These are phyloP conservation scores for Petrocephalus microphthalmus DNA, from an alignment of 2,113 vertebrate genomes.

Conservation along the genomic window DNA sequence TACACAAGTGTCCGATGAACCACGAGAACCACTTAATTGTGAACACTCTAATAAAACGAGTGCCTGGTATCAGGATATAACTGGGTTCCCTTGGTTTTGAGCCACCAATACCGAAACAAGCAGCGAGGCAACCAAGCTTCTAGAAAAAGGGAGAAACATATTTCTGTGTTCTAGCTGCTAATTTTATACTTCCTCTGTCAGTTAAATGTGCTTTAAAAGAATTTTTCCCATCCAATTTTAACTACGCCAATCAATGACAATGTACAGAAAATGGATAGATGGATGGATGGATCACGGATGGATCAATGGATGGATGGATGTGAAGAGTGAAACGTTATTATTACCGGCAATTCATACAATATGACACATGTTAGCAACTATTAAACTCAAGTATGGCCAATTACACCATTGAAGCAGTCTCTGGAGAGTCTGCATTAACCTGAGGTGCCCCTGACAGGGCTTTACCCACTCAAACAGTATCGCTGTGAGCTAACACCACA, in stretches of 20 bases:
- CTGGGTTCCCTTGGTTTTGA: conserved; percentile 32
- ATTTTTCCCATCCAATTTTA: background rate
- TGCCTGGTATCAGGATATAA: conserved; percentile 22
- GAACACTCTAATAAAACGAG: conserved; percentile 5
- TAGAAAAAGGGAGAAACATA: background rate
- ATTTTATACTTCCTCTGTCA: background rate
- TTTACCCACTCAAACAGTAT: background rate
- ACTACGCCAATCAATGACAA: background rate
- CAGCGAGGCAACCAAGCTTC: conserved; percentile 16
- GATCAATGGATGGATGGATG: background rate
- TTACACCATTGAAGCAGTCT: background rate
- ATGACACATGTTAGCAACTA: background rate
- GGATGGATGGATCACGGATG: background rate
- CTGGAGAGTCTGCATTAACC: background rate
- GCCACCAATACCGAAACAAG: conserved; percentile 23
- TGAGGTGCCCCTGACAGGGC: background rate
- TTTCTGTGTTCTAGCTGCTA: background rate
- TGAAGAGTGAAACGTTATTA: background rate
- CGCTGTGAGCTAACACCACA: background rate
- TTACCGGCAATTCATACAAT: background rate
- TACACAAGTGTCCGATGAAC: conserved; percentile 19
- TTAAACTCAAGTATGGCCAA: background rate
- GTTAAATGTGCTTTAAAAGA: background rate
- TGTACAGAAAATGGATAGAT: background rate
- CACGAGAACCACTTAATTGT: conserved; percentile 29